Percentiles rank a stretch among this genome's conserved stretches.
phyloP scores from a whole-genome alignment of 1,140 invertebrate species.

The Drosophila pandora region DNA sequence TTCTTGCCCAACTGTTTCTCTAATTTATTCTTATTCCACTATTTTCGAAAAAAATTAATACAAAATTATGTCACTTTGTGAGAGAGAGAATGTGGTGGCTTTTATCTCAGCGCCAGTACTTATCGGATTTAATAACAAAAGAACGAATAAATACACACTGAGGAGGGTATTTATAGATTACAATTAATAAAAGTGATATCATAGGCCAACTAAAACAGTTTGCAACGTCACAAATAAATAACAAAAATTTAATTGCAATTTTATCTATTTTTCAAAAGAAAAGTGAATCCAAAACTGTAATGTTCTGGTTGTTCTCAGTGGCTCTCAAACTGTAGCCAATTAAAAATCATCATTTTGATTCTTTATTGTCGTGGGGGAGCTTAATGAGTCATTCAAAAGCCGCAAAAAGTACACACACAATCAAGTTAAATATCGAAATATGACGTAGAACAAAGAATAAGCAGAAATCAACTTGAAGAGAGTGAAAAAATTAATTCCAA shows the following conservation, averaged over 20 bases:
- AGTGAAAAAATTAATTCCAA: neutral
- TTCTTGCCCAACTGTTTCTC: constrained; percentile 13
- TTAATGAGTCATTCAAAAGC: constrained; percentile 35
- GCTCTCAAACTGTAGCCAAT: neutral
- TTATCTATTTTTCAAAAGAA: neutral
- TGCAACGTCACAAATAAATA: constrained; percentile 30
- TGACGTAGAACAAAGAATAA: constrained; percentile 36
- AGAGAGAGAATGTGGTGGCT: neutral
- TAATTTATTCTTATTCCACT: constrained; percentile 9
- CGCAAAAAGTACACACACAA: constrained; percentile 1
- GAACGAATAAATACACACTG: no score
- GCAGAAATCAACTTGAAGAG: neutral
- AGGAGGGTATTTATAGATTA: constrained; percentile 35
- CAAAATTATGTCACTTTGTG: constrained; percentile 29
- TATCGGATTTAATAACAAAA: constrained; percentile 33
- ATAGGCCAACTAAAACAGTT: constrained; percentile 11
- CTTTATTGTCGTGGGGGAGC: neutral
- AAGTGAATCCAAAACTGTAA: neutral
- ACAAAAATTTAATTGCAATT: constrained; percentile 4
- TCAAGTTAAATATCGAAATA: neutral
- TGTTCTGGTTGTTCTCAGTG: no score
- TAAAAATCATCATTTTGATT: neutral
- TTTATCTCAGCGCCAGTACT: constrained; percentile 22
- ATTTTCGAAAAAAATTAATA: neutral
- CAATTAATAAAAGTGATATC: constrained; percentile 62